These are phyloP conservation scores for Periparus ater DNA, from an alignment of 2,797 vertebrate species.

Conservation along the genomic window DNA sequence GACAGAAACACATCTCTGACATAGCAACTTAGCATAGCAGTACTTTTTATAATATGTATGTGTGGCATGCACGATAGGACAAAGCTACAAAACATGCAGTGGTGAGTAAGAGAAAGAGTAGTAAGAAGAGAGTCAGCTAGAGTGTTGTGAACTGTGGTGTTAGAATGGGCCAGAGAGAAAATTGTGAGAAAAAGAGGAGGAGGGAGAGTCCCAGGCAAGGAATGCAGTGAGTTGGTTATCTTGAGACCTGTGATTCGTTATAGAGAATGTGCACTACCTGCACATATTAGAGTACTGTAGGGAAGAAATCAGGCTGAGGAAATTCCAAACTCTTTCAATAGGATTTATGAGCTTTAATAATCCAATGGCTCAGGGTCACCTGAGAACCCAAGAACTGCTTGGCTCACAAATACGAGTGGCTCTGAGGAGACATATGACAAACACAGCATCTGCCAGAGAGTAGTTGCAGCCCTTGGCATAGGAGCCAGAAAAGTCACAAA, in stretches of 20 bases:
- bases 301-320: not conserved
- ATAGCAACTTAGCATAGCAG: not conserved
- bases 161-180: not conserved
- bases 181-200: not conserved
- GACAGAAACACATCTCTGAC: not conserved
- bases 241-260: not conserved
- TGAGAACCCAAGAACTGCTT: slow-evolving; percentile 15
- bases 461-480: not conserved
- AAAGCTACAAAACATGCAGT: not conserved
- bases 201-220: not conserved
- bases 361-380: not conserved
- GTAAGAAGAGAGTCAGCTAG: not conserved
- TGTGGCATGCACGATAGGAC: accelerated
- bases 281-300: not conserved
- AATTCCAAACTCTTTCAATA: not conserved
- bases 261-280: not conserved
- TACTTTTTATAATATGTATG: not conserved
- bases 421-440: slow-evolving; percentile 19
- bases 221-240: not conserved
- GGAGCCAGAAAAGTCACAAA: not conserved
- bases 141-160: not conserved
- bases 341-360: slow-evolving; percentile 65
- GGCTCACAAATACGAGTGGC: not conserved
- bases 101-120: not conserved
- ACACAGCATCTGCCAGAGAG: not conserved